Conservation (phyloP, 1,140 invertebrate species). For the Anoplophora glabripennis region DNA sequence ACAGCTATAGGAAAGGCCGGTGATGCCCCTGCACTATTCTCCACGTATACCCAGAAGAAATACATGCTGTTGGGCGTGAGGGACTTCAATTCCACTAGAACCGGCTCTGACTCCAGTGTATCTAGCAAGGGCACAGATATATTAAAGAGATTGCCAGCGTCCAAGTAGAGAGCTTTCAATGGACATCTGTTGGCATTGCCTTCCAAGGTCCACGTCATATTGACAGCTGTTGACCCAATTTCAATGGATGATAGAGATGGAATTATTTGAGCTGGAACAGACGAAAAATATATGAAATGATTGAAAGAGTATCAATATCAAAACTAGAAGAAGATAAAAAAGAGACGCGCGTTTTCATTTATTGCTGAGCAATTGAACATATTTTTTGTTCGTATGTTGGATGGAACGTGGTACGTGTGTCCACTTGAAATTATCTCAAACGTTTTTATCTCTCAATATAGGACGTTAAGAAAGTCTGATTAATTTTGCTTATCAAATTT, state of each 20-base stretch:
- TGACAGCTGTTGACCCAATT: background rate
- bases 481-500: no score
- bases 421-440: no score
- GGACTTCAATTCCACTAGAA: background rate
- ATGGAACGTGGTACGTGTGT: background rate
- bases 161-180: background rate
- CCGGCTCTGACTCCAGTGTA: background rate
- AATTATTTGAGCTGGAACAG: constrained; percentile 3
- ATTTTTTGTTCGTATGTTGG: no score
- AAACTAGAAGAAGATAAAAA: no score
- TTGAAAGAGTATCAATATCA: no score
- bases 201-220: background rate
- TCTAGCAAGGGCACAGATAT: constrained; percentile 2
- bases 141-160: background rate
- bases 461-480: no score
- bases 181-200: background rate
- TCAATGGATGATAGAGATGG: background rate
- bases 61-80: constrained; percentile 2
- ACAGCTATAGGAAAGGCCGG: no score
- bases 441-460: no score
- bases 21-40: constrained; percentile 5
- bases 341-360: no score
- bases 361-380: no score
- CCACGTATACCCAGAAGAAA: background rate
- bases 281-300: background rate